Base-by-base conservation (phyloP, 1,140 invertebrate genomes). In the Sweltsa coloradensis region DNA sequence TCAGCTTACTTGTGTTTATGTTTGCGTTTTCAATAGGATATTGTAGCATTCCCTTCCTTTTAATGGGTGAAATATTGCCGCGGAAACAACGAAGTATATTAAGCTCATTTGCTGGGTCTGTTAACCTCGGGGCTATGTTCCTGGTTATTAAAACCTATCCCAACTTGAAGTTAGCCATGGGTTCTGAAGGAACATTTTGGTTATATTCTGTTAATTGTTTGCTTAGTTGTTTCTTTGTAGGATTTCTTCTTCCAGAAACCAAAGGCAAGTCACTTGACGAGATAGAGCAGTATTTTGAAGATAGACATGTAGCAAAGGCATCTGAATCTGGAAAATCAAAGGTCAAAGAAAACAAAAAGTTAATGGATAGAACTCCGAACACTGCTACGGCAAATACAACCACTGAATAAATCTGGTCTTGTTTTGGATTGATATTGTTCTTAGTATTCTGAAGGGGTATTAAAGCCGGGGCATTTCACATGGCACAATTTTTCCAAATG, bases 231-330 rank as follows among this genome's bases (percentile, higher is more conserved):
- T 26, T 72, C 60, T 52, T 73, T 44, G 57, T 72, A 27, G 60
- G 55, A 9, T 55, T 71, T 23, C 59, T 68, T 21, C 57, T 76
- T 9, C 75, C 75, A 16, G 75, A 77, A 59, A 76, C 73, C 1
- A 75, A 74, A 54, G 72, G 72, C 0, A 67, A 65, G 47, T 63
- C 54, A 5, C 55, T 75, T 16, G 71, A 75, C 45, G 73, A 77
- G 57, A 70, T 76, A 11, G 55, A 61, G 47, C 49, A 54, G 16
- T 52, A 53, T 31, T 62, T 62, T 49, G 53, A 60, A n/a, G n/a
- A n/a, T n/a, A n/a, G n/a, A n/a, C n/a, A n/a, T n/a, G n/a, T n/a
- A n/a, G n/a, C n/a, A n/a, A n/a, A n/a, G n/a, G n/a, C n/a, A n/a
- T n/a, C n/a, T n/a, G n/a, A n/a, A n/a, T n/a, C n/a, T n/a, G 14